Base-by-base conservation (phyloP, 1,140 invertebrate genomes). In the Drosophila jambulina region DNA sequence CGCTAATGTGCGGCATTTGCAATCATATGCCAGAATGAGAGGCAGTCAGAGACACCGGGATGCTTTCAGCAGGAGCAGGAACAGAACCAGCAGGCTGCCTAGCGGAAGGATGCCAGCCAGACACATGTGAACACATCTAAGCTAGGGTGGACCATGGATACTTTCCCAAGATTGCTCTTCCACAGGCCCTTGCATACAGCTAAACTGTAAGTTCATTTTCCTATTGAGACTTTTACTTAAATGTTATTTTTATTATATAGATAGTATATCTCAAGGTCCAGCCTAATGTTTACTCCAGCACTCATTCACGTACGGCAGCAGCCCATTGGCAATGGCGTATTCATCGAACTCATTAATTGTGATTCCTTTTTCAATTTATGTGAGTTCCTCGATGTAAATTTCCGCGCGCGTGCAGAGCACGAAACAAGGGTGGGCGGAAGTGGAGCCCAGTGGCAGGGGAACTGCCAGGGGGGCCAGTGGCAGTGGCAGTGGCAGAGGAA, bases 321-420 rank as follows among this genome's bases (percentile, higher is more conserved):
- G 68, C 36, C 57, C 58, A 72, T 49, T 72, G 67, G 76, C 60
- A 71, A 75, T 85, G 78, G 75, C 81, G 75, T 58, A 90, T 85
- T 88, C 85, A 88, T 85, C 85, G 85, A 88, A 88, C 85, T 88
- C 85, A 88, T 90, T 88, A 88, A 88, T 88, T 88, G 85, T 90
- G 85, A 88, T 88, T 88, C 81, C 86, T 90, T 78, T 88, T 85
- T 75, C 78, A 86, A 86, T 86, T 86, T 86, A 86, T 86, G 77
- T 84, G 68, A 71, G 68, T 72, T 80, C 57, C 57, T 79, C 48
- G 76, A 79, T 79, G 76, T 79, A 79, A 79, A 79, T 79, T 79
- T 79, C 48, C 56, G 81, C 23, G 57, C 59, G 65, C 76, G 65
- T 78, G 75, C 75, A 51, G 12, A 34, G 63, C 42, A 34, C 38